These are phyloP conservation scores for Agrochola lota DNA, from an alignment of 2,888 invertebrate genomes.

Conservation along the genomic window DNA sequence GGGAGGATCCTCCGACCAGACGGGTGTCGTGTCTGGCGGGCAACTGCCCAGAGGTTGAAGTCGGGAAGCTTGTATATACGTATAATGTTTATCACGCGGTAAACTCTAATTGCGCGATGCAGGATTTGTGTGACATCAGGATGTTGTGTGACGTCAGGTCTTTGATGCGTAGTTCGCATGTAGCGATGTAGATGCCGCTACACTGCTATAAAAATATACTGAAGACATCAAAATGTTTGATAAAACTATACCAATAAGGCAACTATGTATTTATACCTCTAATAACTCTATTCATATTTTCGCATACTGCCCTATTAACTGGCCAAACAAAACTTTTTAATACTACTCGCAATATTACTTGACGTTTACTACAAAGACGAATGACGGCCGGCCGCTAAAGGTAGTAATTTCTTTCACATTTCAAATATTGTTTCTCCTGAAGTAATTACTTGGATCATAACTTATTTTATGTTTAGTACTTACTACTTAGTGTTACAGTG, in stretches of 20 bases:
- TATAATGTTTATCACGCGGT: no score
- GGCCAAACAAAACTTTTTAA: constrained; percentile 9
- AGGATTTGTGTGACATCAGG: no score
- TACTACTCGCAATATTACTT: background rate
- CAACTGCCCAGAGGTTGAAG: no score
- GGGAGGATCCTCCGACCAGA: no score
- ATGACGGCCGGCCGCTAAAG: constrained; percentile 2
- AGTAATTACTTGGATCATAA: constrained; percentile 53
- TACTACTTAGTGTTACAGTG: constrained; percentile 15
- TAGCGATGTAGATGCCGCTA: no score
- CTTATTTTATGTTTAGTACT: constrained; percentile 48
- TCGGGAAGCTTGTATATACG: no score
- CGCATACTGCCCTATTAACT: background rate
- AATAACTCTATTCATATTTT: background rate
- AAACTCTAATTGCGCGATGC: no score
- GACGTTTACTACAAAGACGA: constrained; percentile 54
- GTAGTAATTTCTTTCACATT: constrained; percentile 52
- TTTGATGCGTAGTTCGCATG: no score
- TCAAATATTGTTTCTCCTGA: constrained; percentile 37
- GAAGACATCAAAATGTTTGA: background rate
- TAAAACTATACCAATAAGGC: background rate
- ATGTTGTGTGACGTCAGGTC: no score
- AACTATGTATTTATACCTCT: background rate
- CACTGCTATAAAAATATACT: no score
- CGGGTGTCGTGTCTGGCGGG: no score